Evolutionary conservation across 2,888 invertebrate species (phyloP), one percentile per base, ranked within the genome.

Genomic region (Parascotia fuliginaria): DNA sequence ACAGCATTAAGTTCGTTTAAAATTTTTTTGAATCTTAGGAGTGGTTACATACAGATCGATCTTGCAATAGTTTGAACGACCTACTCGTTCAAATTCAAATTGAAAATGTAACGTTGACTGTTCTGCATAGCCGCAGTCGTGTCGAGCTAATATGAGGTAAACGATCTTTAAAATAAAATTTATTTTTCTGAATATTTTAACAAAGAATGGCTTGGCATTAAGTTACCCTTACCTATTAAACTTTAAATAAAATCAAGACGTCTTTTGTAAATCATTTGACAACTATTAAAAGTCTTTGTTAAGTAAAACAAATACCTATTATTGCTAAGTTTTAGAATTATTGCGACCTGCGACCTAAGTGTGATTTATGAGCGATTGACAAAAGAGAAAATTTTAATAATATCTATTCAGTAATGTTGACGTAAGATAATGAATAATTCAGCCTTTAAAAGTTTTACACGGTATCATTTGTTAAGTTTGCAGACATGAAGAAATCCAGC

Each of bases 391-490:
- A 60, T 58, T 39, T 28, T 51, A 63, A 53, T 64, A 54, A 55
- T 62, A 60, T 55, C 60, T 70, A 70, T 73, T 67, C 58, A 70
- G 65, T 67, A 70, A 62, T 50, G 61, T 50, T 67, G 65, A 48
- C 45, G 58, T 62, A 65, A 57, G 55, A 60, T 60, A 59, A 74
- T 73, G 70, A 76, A 75, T 74, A 61, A 77, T 75, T 76, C 71
- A 76, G 65, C 55, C 63, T 64, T 65, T 62, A 55, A 66, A 78
- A 78, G 64, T 79, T 77, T 70, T 67, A 60, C 65, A 71, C 67
- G 70, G 65, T 73, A 72, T 73, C 69, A 75, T 77, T 75, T 72
- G 72, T 70, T 70, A 74, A 71, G 73, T 74, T 78, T 68, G 52
- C 62, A 65, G 69, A 59, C 56, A 60, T 70, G 64, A 66, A 65